These are phyloP conservation scores for Orius insidiosus DNA, from an alignment of 1,140 invertebrate species.

Conservation along the genomic window DNA sequence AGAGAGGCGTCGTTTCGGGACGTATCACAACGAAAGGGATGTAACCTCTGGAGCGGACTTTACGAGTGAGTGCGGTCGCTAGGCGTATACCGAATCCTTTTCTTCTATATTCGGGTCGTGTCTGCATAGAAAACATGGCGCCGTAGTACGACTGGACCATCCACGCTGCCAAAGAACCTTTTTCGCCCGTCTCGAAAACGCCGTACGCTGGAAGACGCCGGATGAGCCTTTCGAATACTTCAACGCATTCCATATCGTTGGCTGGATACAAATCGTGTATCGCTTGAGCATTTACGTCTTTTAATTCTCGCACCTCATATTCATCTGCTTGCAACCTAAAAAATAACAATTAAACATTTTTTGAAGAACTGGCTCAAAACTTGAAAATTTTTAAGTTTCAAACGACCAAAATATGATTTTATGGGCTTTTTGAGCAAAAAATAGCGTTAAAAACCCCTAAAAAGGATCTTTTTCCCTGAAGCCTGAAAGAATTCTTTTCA, in stretches of 20 bases:
- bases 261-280: conserved; percentile 71
- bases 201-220: conserved; percentile 54
- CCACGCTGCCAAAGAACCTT: conserved; percentile 16
- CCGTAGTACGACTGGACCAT: conserved; percentile 64
- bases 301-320: conserved; percentile 45
- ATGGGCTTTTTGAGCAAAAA: no score
- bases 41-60: conserved; percentile 54
- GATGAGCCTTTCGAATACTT: conserved; percentile 61
- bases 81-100: conserved; percentile 55
- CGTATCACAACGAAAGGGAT: conserved; percentile 69
- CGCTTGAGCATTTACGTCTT: conserved; percentile 52
- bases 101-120: conserved; percentile 55
- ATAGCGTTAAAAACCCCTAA: no score
- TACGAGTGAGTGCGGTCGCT: conserved; percentile 43
- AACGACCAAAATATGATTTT: no score
- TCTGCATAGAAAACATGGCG: conserved; percentile 82
- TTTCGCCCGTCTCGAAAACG: no score
- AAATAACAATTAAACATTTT: no score
- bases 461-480: no score
- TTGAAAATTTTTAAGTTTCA: no score
- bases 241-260: conserved; percentile 64
- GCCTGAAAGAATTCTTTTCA: no score
- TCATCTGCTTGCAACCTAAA: conserved; percentile 15
- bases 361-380: no score
- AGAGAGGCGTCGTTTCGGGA: conserved; percentile 64